These are phyloP conservation scores for Argyresthia albistria DNA, from an alignment of 2,888 invertebrate genomes.

Conservation along the genomic window DNA sequence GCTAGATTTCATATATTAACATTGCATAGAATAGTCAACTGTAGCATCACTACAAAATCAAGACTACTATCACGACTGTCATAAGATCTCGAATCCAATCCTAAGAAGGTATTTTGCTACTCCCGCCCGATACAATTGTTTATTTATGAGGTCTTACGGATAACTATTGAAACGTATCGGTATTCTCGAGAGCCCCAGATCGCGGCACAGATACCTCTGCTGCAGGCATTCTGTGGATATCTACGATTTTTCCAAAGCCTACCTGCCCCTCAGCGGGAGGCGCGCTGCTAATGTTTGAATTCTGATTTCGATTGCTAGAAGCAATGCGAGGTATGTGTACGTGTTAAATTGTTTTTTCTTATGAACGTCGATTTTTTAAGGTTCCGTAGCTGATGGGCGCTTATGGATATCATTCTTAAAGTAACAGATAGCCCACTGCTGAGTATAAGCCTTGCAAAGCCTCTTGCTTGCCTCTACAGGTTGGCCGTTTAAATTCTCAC, in stretches of 20 bases:
- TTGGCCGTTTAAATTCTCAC: too few relatives aligned
- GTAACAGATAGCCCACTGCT: too few relatives aligned
- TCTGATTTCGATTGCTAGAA: background rate
- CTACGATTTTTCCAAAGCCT: background rate
- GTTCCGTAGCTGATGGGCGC: too few relatives aligned
- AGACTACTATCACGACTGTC: too few relatives aligned
- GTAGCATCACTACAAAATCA: too few relatives aligned
- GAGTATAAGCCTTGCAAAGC: too few relatives aligned
- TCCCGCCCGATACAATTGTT: constrained; percentile 24
- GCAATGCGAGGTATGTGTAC: background rate
- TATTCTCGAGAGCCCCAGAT: constrained; percentile 22
- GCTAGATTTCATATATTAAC: too few relatives aligned
- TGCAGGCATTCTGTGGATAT: constrained; percentile 1
- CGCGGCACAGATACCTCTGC: constrained; percentile 12
- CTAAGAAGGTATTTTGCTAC: background rate
- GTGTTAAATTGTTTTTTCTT: background rate
- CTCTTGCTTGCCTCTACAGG: too few relatives aligned
- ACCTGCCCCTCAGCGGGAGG: background rate
- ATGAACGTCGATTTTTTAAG: background rate
- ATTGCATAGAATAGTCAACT: too few relatives aligned
- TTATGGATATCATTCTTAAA: too few relatives aligned
- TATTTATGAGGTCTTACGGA: constrained; percentile 30
- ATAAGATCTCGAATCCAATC: too few relatives aligned
- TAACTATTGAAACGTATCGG: constrained; percentile 6
- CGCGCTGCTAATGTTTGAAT: background rate